These are phyloP conservation scores for Pemphredon lugubris DNA, from an alignment of 2,888 invertebrate species.

Conservation along the genomic window DNA sequence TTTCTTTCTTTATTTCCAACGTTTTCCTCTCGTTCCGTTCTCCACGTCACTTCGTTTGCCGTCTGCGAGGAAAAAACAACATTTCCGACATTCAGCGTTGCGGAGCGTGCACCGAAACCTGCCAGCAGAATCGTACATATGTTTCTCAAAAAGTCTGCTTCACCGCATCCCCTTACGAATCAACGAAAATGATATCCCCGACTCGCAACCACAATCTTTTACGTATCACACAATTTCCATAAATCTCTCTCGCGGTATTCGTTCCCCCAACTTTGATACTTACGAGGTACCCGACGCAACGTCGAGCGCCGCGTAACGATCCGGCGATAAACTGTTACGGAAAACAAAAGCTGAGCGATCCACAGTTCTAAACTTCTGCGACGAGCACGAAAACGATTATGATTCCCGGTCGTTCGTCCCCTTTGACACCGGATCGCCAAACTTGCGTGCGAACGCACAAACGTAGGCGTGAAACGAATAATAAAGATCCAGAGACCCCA, in stretches of 20 bases:
- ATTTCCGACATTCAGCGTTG: background rate
- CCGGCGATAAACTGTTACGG: background rate
- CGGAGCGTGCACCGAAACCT: background rate
- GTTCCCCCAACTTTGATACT: too few relatives aligned
- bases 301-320: too few relatives aligned
- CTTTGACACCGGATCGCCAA: slow-evolving; percentile 9
- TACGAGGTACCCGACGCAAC: too few relatives aligned
- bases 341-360: background rate
- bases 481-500: slow-evolving; percentile 40
- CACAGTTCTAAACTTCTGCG: slow-evolving; percentile 2
- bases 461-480: slow-evolving; percentile 52
- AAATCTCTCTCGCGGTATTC: too few relatives aligned
- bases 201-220: too few relatives aligned
- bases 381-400: slow-evolving; percentile 1
- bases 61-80: background rate
- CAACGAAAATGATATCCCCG: too few relatives aligned
- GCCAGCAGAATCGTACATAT: too few relatives aligned
- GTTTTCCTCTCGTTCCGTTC: slow-evolving; percentile 26
- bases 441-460: background rate
- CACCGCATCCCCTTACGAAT: too few relatives aligned
- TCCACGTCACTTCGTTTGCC: too few relatives aligned
- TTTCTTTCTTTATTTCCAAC: slow-evolving; percentile 15
- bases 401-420: slow-evolving; percentile 7
- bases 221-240: too few relatives aligned
- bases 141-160: too few relatives aligned